Conservation (phyloP, 2,888 invertebrate species). For the Tineola bisselliella region DNA sequence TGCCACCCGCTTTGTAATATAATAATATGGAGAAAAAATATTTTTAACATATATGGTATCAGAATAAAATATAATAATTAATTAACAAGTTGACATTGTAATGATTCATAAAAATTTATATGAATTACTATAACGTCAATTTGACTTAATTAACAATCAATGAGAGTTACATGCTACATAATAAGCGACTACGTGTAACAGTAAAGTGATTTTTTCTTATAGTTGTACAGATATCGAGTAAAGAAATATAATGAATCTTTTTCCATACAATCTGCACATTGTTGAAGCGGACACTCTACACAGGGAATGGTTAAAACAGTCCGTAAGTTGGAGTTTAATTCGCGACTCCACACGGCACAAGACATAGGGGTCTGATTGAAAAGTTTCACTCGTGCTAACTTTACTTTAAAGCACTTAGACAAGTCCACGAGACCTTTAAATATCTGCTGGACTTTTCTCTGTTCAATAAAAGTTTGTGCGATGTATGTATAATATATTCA, state of each 20-base stretch:
- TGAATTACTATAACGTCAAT: too few species aligned
- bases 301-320: conserved; percentile 10
- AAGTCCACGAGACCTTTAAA: conserved; percentile 1
- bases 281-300: conserved; percentile 7
- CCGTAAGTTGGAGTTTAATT: conserved; percentile 10
- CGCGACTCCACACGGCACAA: conserved; percentile 21
- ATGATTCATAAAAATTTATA: too few species aligned
- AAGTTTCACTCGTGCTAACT: conserved; percentile 34
- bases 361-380: conserved; percentile 53
- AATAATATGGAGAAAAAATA: conserved; percentile 21
- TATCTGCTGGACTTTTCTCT: not conserved
- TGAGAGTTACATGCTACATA: too few species aligned
- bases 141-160: too few species aligned
- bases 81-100: too few species aligned
- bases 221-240: not conserved
- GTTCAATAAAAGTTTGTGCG: not conserved
- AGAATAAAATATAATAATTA: too few species aligned
- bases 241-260: not conserved
- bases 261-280: not conserved
- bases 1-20: conserved; percentile 18
- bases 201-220: too few species aligned
- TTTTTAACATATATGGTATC: too few species aligned
- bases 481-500: too few species aligned
- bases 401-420: conserved; percentile 9
- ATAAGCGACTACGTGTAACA: too few species aligned